phyloP scores from a whole-genome alignment of 2,113 vertebrate genomes.

The Brachyistius frenatus region DNA sequence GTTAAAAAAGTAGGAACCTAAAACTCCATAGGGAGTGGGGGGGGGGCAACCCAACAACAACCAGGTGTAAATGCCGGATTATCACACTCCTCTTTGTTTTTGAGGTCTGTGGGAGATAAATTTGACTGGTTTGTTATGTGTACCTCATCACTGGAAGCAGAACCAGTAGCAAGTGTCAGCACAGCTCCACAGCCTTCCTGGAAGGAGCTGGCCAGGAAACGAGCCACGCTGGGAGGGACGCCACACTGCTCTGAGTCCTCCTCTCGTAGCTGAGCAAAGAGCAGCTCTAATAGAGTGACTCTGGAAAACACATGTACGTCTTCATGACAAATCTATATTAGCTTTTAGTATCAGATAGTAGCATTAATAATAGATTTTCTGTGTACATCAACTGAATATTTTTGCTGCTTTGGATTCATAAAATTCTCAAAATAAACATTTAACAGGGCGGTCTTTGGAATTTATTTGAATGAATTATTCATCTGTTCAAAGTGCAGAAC shows the following conservation, averaged over 20 bases:
- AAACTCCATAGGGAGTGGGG: not conserved
- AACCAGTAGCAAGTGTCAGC: constrained; percentile 83
- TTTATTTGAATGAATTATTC: too few species aligned
- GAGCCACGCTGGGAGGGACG: constrained; percentile 79
- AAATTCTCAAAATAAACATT: not conserved
- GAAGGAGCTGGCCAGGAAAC: constrained; percentile 87
- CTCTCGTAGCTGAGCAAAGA: constrained; percentile 85
- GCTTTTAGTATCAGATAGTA: too few species aligned
- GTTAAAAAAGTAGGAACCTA: not conserved
- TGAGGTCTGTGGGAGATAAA: not conserved
- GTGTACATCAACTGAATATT: too few species aligned
- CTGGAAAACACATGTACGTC: constrained; percentile 75
- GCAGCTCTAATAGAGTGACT: constrained; percentile 88
- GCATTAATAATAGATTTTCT: too few species aligned
- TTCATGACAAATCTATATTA: too few species aligned
- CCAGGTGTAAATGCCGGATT: not conserved
- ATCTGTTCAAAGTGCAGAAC: constrained; percentile 77
- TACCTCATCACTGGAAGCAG: constrained; percentile 85
- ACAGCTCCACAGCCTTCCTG: constrained; percentile 86
- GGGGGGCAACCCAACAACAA: too few species aligned
- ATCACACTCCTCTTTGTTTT: not conserved
- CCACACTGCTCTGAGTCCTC: constrained; percentile 73
- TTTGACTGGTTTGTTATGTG: not conserved
- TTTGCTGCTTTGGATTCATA: too few species aligned
- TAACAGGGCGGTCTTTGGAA: not conserved